These are phyloP conservation scores for Eudemis profundana DNA, from an alignment of 2,888 invertebrate species.

Conservation along the genomic window DNA sequence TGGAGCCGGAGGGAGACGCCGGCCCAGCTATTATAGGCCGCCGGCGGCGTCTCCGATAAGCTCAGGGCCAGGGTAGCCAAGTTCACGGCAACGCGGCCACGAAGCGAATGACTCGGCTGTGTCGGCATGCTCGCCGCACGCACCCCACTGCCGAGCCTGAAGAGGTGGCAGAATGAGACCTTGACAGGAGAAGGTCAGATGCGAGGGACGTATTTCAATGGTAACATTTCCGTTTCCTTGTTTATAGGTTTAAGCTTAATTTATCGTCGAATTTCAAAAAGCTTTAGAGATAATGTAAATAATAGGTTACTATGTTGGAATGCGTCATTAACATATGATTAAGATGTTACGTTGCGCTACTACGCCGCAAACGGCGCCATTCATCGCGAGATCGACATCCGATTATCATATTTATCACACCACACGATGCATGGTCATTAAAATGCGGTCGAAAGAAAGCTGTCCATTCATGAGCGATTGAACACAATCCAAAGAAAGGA, in stretches of 20 bases:
- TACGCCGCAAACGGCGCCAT: conserved; percentile 21
- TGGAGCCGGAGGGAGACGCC: conserved; percentile 81
- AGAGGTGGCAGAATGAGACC: conserved; percentile 38
- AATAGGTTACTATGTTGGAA: conserved; percentile 26
- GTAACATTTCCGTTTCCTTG: conserved; percentile 18
- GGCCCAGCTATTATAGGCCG: conserved; percentile 84
- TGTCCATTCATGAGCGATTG: conserved; percentile 53
- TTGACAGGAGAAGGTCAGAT: conserved; percentile 30
- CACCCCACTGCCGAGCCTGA: conserved; percentile 56
- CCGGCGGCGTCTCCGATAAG: conserved; percentile 81
- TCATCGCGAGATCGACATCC: conserved; percentile 20
- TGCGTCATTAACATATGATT: conserved; percentile 30
- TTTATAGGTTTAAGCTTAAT: neutral
- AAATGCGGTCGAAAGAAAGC: conserved; percentile 50
- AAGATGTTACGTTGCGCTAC: conserved; percentile 33
- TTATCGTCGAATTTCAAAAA: neutral
- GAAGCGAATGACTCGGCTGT: conserved; percentile 67
- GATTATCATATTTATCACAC: conserved; percentile 33
- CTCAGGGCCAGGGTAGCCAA: conserved; percentile 80
- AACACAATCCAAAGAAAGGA: conserved; percentile 1
- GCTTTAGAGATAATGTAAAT: neutral
- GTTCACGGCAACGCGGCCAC: conserved; percentile 81
- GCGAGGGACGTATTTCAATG: neutral
- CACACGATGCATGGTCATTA: conserved; percentile 11
- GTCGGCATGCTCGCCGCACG: conserved; percentile 46